Evolutionary conservation across 2,797 vertebrate species (phyloP), one percentile per base, ranked within the genome.

Genomic region (Onychomys leucogaster): DNA sequence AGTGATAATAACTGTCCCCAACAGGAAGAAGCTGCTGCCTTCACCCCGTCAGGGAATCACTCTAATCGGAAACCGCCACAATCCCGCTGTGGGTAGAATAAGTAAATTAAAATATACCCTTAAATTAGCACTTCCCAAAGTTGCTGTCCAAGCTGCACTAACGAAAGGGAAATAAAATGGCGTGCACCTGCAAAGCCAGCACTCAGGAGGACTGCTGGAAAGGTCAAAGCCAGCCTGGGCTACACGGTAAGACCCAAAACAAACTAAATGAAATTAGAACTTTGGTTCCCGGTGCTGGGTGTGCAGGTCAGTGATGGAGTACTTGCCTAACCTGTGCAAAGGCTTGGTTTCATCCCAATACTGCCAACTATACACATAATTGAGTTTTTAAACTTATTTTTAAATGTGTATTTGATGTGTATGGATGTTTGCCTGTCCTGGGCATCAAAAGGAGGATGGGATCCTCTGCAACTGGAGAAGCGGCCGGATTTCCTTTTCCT

Each of bases 101-200:
- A 95, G 34, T 25, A 89, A 29, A 52, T 71, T 71, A 84, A 94
- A 57, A 57, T 46, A 78, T 1, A 63, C 5, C 55, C 34, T 84
- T 37, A 76, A 34, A 55, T 29, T 19, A 86, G 4, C 67, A 83
- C 43, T 94, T 92, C 88, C 85, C 84, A 89, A 69, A 93, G 75
- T 16, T 73, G 29, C 87, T 80, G 55, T 83, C 83, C 93, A 85
- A 90, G 76, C 67, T 69, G n/a, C 49, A 16, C 41, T 25, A 34
- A 23, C 4, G 57, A 65, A 73, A 63, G n/a, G 37, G 52, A 94
- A 86, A 67, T n/a, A 41, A 89, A 76, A 90, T 41, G 69, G 19
- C n/a, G 16, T 32, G 41, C n/a, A 52, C 25, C 46, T 67, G 5
- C 8, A 80, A 67, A 52, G 25, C 76, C 46, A 57, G 76, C 46